Base-by-base conservation (phyloP, 2,797 vertebrate genomes). In the Artibeus jamaicensis region DNA sequence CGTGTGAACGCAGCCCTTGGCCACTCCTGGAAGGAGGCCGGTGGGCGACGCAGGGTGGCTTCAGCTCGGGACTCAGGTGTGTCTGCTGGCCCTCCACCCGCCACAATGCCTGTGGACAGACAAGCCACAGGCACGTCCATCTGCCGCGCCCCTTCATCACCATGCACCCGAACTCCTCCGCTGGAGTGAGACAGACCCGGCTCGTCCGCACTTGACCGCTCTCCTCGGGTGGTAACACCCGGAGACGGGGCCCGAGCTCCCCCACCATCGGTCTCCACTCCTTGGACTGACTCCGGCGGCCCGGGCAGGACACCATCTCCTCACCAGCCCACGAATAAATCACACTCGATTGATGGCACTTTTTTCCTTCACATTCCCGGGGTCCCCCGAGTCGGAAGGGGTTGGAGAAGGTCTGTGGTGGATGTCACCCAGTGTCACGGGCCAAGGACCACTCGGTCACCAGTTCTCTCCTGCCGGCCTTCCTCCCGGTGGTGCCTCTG, bases 181-280 rank as follows among this genome's bases (percentile, higher is more conserved):
- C 83, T 14, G 2, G 21, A 12, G 19, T 29, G 37, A 95, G 73
- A 21, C 0, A 11, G 29, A 83, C 62, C 73, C 2, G 21, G 5
- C 37, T 57, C 67, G 19, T 78, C 86, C 68, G 70, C 83, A 50
- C 91, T 44, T 73, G 93, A 94, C 71, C 39, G 92, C 88, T 77
- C 16, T 39, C 82, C 84, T 84, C n/a, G 15, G 48, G 37, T 73
- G 67, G 91, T 8, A 50, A 67, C 53, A 39, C 53, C 71, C 32
- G 24, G 83, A 96, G 94, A 89, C 65, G 32, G n/a, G 32, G n/a
- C 83, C 67, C 50, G 57, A 79, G 9, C 26, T 71, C 59, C 71
- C 57, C n/a, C 83, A 7, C 9, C 62, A n/a, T 70, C 55, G 32
- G 57, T 77, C 76, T 65, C 71, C 65, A 65, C 44, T 89, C 53